Evolutionary conservation across 2,888 invertebrate species (phyloP).

Genomic region (Mongoloraphidia duomilia): DNA sequence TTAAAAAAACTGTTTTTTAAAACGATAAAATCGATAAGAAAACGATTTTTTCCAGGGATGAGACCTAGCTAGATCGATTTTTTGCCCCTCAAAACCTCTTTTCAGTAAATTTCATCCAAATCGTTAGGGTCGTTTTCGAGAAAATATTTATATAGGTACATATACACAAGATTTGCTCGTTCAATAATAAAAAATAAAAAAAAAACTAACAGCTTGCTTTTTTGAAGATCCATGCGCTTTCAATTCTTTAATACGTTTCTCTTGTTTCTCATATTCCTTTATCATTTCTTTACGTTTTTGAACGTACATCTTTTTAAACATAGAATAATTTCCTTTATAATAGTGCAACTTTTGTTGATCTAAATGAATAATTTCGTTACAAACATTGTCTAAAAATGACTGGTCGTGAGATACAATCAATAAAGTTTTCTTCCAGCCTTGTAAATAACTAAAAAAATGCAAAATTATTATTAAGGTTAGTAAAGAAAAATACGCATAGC

Average conservation of each 20-base stretch:
- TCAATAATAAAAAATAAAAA: conserved; percentile 6
- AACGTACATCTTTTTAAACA: conserved; percentile 97
- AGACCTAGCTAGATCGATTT: too few species aligned
- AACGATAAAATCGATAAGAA: too few species aligned
- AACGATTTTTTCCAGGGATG: too few species aligned
- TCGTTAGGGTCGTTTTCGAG: too few species aligned
- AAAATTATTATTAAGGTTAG: neutral
- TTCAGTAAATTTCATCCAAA: too few species aligned
- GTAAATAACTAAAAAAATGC: conserved; percentile 59
- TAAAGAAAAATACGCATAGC: neutral
- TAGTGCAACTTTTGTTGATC: conserved; percentile 89
- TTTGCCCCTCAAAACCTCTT: too few species aligned
- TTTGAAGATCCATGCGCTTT: conserved; percentile 92
- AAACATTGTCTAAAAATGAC: conserved; percentile 97
- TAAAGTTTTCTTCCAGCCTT: conserved; percentile 97
- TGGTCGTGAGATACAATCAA: conserved; percentile 99
- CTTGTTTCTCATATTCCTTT: conserved; percentile 97
- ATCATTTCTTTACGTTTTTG: conserved; percentile 91
- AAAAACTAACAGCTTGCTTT: conserved; percentile 61
- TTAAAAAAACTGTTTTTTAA: too few species aligned
- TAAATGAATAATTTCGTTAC: conserved; percentile 96
- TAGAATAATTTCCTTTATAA: conserved; percentile 94
- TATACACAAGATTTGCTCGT: too few species aligned
- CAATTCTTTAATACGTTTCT: conserved; percentile 85
- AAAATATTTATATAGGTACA: too few species aligned